A percentile compares a stretch with the other conserved stretches of the same genome.
Conservation (phyloP, 2,797 vertebrate genomes). For the Chrosomus eos region DNA sequence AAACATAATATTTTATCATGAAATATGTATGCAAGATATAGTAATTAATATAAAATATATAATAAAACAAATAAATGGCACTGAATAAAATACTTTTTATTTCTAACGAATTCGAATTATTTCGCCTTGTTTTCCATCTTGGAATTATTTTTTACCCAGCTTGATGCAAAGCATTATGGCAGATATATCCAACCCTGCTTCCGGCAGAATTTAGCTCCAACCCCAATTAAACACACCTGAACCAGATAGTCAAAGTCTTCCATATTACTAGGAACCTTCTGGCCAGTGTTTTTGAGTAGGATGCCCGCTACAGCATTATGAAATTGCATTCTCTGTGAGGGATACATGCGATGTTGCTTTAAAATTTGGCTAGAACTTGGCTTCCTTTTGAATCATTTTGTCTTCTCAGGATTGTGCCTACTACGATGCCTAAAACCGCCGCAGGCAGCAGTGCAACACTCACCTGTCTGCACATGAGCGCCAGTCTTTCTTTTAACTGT, state of each 20-base stretch:
- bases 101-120: background rate
- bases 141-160: background rate
- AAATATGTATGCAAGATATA: no score
- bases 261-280: background rate
- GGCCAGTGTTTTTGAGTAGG: background rate
- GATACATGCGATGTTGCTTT: background rate
- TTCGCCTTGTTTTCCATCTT: background rate
- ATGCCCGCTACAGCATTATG: background rate
- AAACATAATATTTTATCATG: background rate
- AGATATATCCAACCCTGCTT: background rate
- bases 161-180: background rate
- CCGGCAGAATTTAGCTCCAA: background rate
- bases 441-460: slow-evolving; percentile 51
- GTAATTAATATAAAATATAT: no score
- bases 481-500: slow-evolving; percentile 88
- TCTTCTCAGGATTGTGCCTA: background rate
- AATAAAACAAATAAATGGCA: background rate
- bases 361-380: background rate
- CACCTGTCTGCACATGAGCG: slow-evolving; percentile 90
- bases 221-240: background rate
- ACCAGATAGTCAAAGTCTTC: background rate
- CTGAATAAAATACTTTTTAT: background rate
- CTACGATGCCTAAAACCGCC: background rate
- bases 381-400: background rate
- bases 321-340: no score